Base-by-base conservation (phyloP, 2,797 vertebrate species). In the Hemitrygon akajei region DNA sequence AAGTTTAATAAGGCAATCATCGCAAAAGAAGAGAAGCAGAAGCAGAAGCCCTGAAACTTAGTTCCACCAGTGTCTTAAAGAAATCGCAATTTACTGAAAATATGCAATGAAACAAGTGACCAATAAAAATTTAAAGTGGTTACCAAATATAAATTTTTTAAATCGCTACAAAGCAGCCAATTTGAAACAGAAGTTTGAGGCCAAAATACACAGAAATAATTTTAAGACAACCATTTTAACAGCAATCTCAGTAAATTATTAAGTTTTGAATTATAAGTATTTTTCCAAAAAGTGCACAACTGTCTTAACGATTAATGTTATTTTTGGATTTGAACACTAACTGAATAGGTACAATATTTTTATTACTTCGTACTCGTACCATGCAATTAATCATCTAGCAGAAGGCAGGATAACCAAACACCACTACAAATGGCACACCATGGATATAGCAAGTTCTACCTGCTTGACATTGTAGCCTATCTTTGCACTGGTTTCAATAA, bases 391-490 rank as follows among this genome's bases (percentile, higher is more conserved):
- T 69, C 7, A 69, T 69, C 66, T 37, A 20, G 16, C 63, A 89
- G 60, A 89, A 34, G 86, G n/a, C n/a, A 69, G 30, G 16, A 22
- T 89, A 18, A 89, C 63, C 7, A 89, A 89, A 89, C 63, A 89
- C 60, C 60, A 25, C 4, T 30, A 60, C 56, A 93, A 71, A 20
- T 37, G 63, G n/a, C 63, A 69, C 91, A 71, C 84, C 94, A 76
- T n/a, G 75, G 80, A 87, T 92, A 94, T 82, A 92, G 34, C 81
- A 93, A 94, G 94, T 94, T 96, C 96, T 97, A 97, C 97, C 97
- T 97, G 97, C 96, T 97, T 97, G 95, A 97, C 97, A 97, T 97
- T 97, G 96, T 97, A 97, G 95, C 96, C 96, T 96, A 96, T 96
- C 96, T 97, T 97, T 97, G 97, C 96, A 95, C 96, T 97, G 69